These are phyloP conservation scores for Philopedon plagiatum DNA, from an alignment of 2,888 invertebrate species.

Conservation along the genomic window DNA sequence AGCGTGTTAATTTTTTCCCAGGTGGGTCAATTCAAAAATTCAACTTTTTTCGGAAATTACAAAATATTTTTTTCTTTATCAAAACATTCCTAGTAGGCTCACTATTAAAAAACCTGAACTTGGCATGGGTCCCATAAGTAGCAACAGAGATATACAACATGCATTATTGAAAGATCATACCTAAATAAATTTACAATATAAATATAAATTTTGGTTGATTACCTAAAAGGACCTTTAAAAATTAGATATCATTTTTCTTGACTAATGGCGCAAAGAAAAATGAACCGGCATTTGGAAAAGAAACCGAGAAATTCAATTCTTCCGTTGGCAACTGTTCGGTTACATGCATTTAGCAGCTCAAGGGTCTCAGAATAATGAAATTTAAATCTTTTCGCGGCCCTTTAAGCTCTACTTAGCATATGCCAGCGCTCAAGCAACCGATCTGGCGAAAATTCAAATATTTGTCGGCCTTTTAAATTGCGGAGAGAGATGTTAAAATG, in stretches of 20 bases:
- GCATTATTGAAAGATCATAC: too few relatives aligned
- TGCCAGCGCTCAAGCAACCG: slow-evolving; percentile 59
- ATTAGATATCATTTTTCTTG: not conserved
- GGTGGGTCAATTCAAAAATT: too few relatives aligned
- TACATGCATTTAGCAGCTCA: slow-evolving; percentile 8
- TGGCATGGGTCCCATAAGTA: too few relatives aligned
- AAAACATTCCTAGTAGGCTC: too few relatives aligned
- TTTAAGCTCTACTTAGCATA: slow-evolving; percentile 63
- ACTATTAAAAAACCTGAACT: too few relatives aligned
- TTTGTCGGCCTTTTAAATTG: slow-evolving; percentile 63
- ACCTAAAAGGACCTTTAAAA: not conserved
- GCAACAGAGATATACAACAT: too few relatives aligned
- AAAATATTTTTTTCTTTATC: too few relatives aligned
- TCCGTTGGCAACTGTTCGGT: slow-evolving; percentile 1
- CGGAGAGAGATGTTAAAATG: slow-evolving; percentile 32
- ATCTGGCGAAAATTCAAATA: slow-evolving; percentile 63
- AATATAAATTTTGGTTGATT: too few relatives aligned
- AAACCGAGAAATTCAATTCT: slow-evolving; percentile 19
- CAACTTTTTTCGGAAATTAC: too few relatives aligned
- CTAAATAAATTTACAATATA: too few relatives aligned
- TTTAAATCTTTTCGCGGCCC: slow-evolving; percentile 55
- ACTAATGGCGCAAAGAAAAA: slow-evolving; percentile 21
- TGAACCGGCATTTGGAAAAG: slow-evolving; percentile 13
- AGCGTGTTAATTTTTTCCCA: too few relatives aligned
- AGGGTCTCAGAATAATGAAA: slow-evolving; percentile 51